Conservation (phyloP, 2,888 invertebrate genomes). For the Chelonus formosanus region DNA sequence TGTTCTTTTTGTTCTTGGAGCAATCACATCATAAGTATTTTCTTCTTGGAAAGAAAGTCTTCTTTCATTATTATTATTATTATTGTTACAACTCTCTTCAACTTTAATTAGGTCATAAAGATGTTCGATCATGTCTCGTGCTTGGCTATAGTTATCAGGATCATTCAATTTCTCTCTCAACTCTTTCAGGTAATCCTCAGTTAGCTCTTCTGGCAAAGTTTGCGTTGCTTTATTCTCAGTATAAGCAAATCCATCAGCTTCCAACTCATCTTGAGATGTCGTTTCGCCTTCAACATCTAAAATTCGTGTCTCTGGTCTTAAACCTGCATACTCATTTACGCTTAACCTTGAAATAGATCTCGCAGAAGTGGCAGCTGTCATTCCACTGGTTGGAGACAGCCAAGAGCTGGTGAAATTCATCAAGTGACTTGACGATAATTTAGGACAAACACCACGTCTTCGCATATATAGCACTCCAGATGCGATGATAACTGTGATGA, state of each 20-base stretch:
- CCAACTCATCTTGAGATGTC: constrained; percentile 51
- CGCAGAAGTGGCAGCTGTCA: constrained; percentile 68
- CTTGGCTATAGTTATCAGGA: constrained; percentile 77
- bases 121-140: constrained; percentile 80
- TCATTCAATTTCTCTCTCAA: constrained; percentile 76
- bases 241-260: constrained; percentile 58
- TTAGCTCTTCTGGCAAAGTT: constrained; percentile 79
- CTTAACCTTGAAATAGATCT: constrained; percentile 71
- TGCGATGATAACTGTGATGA: constrained; percentile 56
- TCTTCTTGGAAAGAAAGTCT: constrained; percentile 60
- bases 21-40: constrained; percentile 73
- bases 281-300: constrained; percentile 64
- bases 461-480: constrained; percentile 60
- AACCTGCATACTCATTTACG: constrained; percentile 72
- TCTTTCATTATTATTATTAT: constrained; percentile 61
- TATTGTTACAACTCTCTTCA: constrained; percentile 73
- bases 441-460: constrained; percentile 59
- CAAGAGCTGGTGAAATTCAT: constrained; percentile 54
- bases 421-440: constrained; percentile 55
- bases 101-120: constrained; percentile 79
- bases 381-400: constrained; percentile 57
- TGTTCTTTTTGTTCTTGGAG: constrained; percentile 59
- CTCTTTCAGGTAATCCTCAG: constrained; percentile 76
- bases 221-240: constrained; percentile 74
- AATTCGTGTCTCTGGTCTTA: constrained; percentile 69